Evolutionary conservation across 2,888 invertebrate species (phyloP), one percentile per base, ranked within the genome.

Genomic region (Troides helena): DNA sequence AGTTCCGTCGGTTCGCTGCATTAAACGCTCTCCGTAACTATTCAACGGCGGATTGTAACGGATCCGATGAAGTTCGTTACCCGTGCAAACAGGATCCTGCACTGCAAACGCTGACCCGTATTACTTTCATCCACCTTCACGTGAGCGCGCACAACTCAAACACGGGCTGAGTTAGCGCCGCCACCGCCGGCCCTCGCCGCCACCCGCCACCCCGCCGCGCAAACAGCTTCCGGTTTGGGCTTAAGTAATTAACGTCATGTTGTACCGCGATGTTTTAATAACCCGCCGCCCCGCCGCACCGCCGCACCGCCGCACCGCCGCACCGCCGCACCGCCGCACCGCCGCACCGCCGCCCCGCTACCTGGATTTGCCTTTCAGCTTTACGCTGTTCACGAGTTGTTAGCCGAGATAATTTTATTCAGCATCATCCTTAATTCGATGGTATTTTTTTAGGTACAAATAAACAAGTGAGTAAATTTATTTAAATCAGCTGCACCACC

Each of bases 181-280:
- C 46, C 46, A 14, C 14, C 14, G 14, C 46, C 14, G 10, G 8
- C 43, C 43, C 43, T 12, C 43, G 7, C 12, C 43, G 14, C 17
- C 12, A 12, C 14, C 71, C 72, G 74, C 67, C 0, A 4, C 14
- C 71, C 69, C 74, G 72, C 67, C 76, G 71, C 76, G 76, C 79
- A 80, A 81, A 80, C 80, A 80, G 62, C 56, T 68, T 69, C 66
- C 74, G 78, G 73, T n/a, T 70, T 72, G 73, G 76, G 80, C 77
- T 80, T 79, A 79, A 81, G 81, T 81, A 82, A 82, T 82, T 80
- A 82, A 80, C 79, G 78, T 80, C 77, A 80, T 78, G 80, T 80
- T 77, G 80, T 78, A 79, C 80, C 76, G 70, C 72, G 76, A 82
- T 81, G 81, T 82, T 82, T 82, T 81, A 81, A 82, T 82, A 81